A percentile compares a stretch with the other conserved stretches of the same genome.
Evolutionary conservation across 2,113 vertebrate genomes (phyloP).

Genomic region (western clawed frog (Xenopus tropicalis)): DNA sequence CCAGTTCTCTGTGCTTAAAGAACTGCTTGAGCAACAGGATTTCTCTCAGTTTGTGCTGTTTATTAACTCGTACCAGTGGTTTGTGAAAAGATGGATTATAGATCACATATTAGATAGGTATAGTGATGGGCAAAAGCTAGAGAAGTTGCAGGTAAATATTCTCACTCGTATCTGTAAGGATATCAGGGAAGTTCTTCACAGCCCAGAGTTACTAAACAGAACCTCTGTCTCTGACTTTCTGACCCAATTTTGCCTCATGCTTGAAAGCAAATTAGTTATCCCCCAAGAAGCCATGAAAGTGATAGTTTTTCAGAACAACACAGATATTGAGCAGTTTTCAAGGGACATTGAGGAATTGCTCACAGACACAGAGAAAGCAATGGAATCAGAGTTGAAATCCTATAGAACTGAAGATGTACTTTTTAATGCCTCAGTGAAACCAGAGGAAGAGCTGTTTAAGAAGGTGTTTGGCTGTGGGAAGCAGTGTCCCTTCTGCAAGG

Average conservation of each 20-base stretch:
- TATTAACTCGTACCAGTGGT: conserved; percentile 24
- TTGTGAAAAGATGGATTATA: conserved; percentile 47
- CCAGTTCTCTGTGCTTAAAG: conserved; percentile 34
- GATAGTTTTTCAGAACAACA: conserved; percentile 18
- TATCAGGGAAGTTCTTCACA: conserved; percentile 1
- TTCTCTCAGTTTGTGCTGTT: conserved; percentile 26
- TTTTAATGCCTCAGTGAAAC: conserved; percentile 1
- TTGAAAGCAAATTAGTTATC: conserved; percentile 38
- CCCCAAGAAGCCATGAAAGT: conserved; percentile 19
- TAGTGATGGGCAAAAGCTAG: background rate
- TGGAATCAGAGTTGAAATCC: background rate
- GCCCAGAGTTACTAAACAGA: background rate
- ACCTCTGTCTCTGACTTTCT: conserved; percentile 18
- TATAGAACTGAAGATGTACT: conserved; percentile 19
- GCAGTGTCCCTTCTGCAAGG: conserved; percentile 58
- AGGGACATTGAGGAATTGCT: background rate
- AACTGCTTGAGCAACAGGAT: conserved; percentile 23
- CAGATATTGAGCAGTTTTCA: conserved; percentile 17
- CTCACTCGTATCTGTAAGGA: conserved; percentile 13
- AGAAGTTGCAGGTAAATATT: conserved; percentile 7
- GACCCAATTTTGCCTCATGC: conserved; percentile 2
- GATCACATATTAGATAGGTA: conserved; percentile 14
- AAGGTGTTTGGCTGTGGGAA: conserved; percentile 62
- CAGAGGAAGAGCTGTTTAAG: conserved; percentile 33
- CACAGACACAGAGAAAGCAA: background rate